phyloP scores from a whole-genome alignment of 2,113 vertebrate genomes.

The Empidonax alnorum region DNA sequence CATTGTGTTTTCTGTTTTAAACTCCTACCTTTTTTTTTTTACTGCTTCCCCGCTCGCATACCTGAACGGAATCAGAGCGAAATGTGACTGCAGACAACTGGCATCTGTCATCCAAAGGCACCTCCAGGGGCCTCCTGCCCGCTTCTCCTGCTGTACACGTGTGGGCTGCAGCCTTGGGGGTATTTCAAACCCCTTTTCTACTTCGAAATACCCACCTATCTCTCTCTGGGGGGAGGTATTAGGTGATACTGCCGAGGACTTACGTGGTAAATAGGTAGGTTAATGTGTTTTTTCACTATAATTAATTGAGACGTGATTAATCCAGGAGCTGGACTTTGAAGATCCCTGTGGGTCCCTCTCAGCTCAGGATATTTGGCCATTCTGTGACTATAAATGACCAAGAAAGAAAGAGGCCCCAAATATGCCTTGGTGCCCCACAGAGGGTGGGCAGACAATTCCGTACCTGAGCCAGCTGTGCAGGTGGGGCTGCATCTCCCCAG shows the following conservation, averaged over 20 bases:
- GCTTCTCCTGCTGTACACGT: conserved; percentile 41
- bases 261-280: not conserved
- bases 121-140: conserved; percentile 38
- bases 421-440: not conserved
- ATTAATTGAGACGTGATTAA: not conserved
- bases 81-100: conserved; percentile 30
- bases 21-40: not conserved
- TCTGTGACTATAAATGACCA: not conserved
- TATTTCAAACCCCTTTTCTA: not conserved
- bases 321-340: not conserved
- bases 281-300: not conserved
- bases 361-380: not conserved
- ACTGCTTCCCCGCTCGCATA: conserved; percentile 55
- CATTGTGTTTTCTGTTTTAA: conserved; percentile 27
- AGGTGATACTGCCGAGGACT: not conserved
- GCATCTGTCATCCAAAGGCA: conserved; percentile 59
- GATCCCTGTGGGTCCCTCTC: not conserved
- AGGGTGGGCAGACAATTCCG: not conserved
- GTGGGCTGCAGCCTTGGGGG: conserved; percentile 1
- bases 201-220: not conserved
- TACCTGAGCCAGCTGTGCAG: not conserved
- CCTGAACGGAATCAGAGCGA: conserved; percentile 55
- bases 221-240: not conserved
- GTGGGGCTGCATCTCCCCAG: not conserved
- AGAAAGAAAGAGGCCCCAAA: not conserved